Percentiles rank a stretch among this genome's conserved stretches.
Evolutionary conservation across 2,113 vertebrate species (phyloP).

Genomic region (Serinus canaria): DNA sequence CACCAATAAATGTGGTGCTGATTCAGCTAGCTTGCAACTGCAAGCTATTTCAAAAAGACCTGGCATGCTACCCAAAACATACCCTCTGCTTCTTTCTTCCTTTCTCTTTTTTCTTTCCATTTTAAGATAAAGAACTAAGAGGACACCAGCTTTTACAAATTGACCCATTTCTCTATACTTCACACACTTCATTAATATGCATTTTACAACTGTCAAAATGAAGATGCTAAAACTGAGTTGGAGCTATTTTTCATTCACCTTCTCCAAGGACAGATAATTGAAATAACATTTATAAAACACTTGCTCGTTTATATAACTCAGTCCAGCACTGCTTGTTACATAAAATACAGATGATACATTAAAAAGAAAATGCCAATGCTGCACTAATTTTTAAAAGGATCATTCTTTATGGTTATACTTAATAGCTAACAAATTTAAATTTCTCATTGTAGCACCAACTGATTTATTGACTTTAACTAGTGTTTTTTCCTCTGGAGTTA

Average conservation of each 20-base stretch:
- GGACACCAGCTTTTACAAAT: not conserved
- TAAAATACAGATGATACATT: not conserved
- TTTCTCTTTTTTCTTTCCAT: not conserved
- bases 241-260: constrained; percentile 24
- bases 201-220: not conserved
- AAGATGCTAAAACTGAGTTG: constrained; percentile 21
- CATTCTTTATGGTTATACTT: not conserved
- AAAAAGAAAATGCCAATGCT: not conserved
- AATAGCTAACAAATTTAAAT: not conserved
- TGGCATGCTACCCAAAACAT: not conserved
- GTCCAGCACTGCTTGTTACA: not conserved
- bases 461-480: not conserved
- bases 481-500: not conserved
- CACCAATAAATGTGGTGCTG: not conserved
- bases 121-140: not conserved
- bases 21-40: not conserved
- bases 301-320: not conserved
- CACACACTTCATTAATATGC: not conserved
- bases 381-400: not conserved
- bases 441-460: not conserved
- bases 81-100: not conserved
- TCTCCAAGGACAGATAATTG: constrained; percentile 35
- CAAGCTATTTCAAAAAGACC: not conserved
- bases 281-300: constrained; percentile 13
- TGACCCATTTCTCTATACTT: not conserved